Conservation (phyloP, 2,888 invertebrate genomes). For the Cyrtodaria siliqua region DNA sequence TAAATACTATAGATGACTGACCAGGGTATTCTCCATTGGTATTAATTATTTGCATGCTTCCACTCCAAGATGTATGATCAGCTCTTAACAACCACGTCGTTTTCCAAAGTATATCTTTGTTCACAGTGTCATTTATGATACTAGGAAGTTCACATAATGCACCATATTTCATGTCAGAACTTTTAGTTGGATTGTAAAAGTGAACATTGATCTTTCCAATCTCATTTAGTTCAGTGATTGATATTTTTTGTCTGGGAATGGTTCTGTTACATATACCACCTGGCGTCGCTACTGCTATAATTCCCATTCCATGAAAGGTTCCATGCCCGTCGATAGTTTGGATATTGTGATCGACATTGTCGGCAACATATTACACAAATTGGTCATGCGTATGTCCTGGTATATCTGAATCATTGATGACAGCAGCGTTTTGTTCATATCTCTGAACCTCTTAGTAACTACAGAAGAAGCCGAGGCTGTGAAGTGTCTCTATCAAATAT, state of each 20-base stretch:
- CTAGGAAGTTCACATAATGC: background rate
- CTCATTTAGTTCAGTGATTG: background rate
- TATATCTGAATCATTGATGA: background rate
- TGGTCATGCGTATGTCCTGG: conserved; percentile 8
- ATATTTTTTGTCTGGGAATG: conserved; percentile 5
- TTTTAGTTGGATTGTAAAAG: background rate
- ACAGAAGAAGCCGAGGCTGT: conserved; percentile 62
- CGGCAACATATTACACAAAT: conserved; percentile 33
- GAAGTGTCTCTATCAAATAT: conserved; percentile 66
- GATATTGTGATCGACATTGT: conserved; percentile 39
- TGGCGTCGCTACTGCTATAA: conserved; percentile 25
- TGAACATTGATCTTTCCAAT: conserved; percentile 12
- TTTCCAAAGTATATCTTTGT: conserved; percentile 21
- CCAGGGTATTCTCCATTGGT: conserved; percentile 10
- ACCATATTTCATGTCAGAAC: background rate
- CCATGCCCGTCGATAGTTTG: conserved; percentile 18
- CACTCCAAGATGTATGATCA: conserved; percentile 13
- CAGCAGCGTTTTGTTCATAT: conserved; percentile 28
- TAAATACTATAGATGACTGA: conserved; percentile 6
- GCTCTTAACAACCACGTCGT: conserved; percentile 9
- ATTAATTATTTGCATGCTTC: conserved; percentile 24
- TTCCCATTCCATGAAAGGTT: conserved; percentile 38
- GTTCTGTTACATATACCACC: background rate
- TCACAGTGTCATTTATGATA: too few relatives aligned
- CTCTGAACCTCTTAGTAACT: conserved; percentile 48